Base-by-base conservation (phyloP, 1,140 invertebrate species). In the Trichoplusia ni region DNA sequence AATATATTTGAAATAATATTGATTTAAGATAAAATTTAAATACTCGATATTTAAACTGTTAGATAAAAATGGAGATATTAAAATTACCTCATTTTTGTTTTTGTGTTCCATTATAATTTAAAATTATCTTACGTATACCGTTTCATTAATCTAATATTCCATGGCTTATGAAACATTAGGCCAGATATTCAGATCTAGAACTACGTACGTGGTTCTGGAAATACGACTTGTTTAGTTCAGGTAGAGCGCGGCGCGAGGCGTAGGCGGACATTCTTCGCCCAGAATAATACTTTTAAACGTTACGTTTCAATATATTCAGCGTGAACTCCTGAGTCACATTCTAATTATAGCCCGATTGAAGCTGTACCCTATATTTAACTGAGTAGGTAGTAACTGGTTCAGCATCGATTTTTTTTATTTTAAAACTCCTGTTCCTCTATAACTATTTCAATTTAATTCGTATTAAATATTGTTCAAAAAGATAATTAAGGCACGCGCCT, bases 321-420 rank as follows among this genome's bases (percentile, higher is more conserved):
- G 63, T 72, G 62, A 66, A 76, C 66, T 66, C 58, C 23, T 86
- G 85, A 88, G 65, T 90, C 84, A 88, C 70, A 54, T 63, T 82
- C 84, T 90, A 90, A 85, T 79, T 76, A 82, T 88, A 88, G 58
- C 73, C 44, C 62, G 66, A 81, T 79, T 79, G 75, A 82, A 72
- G 79, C 73, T 72, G 68, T 80, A 77, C 72, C 79, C 83, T 67
- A 80, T 73, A 82, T 68, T 49, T 38, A 59, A 44, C 46, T 44
- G 33, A 44, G 16, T 54, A n/a, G n/a, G n/a, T n/a, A n/a, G 59
- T 5, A 29, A 31, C n/a, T n/a, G n/a, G 16, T 31, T n/a, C 3
- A n/a, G n/a, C 46, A 16, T 49, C 3, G 2, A 8, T 5, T 11
- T n/a, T 14, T 25, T 53, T 21, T 42, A 31, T 40, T 33, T 60